Evolutionary conservation across 2,797 vertebrate species (phyloP), one percentile per base, ranked within the genome.

Genomic region (Loris lydekkerianus): DNA sequence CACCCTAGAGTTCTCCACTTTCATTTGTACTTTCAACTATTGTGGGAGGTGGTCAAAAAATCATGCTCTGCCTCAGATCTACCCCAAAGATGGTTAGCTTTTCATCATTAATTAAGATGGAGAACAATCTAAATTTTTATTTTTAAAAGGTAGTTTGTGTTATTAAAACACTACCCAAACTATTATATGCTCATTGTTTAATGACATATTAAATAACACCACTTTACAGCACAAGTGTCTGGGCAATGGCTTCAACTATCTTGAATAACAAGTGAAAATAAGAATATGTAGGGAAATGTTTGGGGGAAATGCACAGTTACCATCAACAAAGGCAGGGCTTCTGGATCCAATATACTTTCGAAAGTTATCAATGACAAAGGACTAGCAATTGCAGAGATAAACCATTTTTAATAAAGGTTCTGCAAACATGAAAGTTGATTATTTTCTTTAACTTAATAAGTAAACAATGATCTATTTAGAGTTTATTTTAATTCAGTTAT

Each of bases 351-450:
- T 53, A 58, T 75, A 80, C 88, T 70, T 86, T 15, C n/a, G 60
- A 82, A 83, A 93, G 40, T 37, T 80, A 86, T n/a, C 86, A 73
- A 80, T 65, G 34, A 70, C 7, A 60, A 85, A 61, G 58, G 11
- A 96, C 85, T 67, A 70, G 1, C 85, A 72, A 86, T 82, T 90
- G 1, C 31, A 82, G 84, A 67, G 18, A 60, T 65, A 94, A 81
- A 60, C 5, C 37, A 65, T 10, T 69, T 94, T 20, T 27, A 92
- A 40, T 56, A 86, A 49, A 31, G 72, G 34, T 89, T 67, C 53
- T 58, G 63, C 82, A 96, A 73, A 15, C 6, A 88, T 78, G 10
- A 0, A 31, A 43, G 73, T 72, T 11, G 69, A 73, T 58, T 29
- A 17, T 86, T 89, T 72, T 72, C 29, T 86, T 84, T 29, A 94